These are phyloP conservation scores for Drosophila eugracilis DNA, from an alignment of 1,140 invertebrate genomes.

Conservation along the genomic window DNA sequence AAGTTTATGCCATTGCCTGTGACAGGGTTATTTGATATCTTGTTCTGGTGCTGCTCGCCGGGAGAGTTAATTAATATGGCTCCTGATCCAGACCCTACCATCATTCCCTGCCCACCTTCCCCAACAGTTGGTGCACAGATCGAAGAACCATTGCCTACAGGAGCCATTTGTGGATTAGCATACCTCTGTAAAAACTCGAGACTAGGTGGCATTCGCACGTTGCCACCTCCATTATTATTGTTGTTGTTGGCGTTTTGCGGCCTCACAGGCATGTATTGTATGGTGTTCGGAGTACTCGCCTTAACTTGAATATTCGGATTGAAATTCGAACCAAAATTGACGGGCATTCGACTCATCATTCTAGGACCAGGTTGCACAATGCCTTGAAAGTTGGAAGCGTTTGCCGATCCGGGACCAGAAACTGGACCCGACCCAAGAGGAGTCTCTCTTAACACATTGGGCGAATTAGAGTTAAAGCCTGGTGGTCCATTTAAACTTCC, in stretches of 20 bases:
- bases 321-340: slow-evolving; percentile 74
- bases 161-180: slow-evolving; percentile 88
- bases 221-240: slow-evolving; percentile 73
- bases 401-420: slow-evolving; percentile 23
- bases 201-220: slow-evolving; percentile 92
- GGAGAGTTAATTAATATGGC: slow-evolving; percentile 51
- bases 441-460: slow-evolving; percentile 83
- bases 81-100: slow-evolving; percentile 76
- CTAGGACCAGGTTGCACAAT: slow-evolving; percentile 78
- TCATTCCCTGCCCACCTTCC: slow-evolving; percentile 47
- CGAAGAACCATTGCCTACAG: slow-evolving; percentile 88
- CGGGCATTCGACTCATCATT: slow-evolving; percentile 85
- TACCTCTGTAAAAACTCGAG: slow-evolving; percentile 96
- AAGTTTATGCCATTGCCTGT: slow-evolving; percentile 72
- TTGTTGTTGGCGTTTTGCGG: slow-evolving; percentile 89
- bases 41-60: slow-evolving; percentile 50
- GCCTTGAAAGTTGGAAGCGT: slow-evolving; percentile 83
- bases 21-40: slow-evolving; percentile 53
- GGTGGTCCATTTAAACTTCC: slow-evolving; percentile 71
- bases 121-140: slow-evolving; percentile 6
- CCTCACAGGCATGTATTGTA: slow-evolving; percentile 97
- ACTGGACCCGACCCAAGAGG: slow-evolving; percentile 40
- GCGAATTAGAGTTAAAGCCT: slow-evolving; percentile 31
- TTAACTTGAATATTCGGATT: slow-evolving; percentile 95
- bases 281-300: slow-evolving; percentile 98